Evolutionary conservation across 2,888 invertebrate species (phyloP).

Genomic region (Chaitophorus viminalis): DNA sequence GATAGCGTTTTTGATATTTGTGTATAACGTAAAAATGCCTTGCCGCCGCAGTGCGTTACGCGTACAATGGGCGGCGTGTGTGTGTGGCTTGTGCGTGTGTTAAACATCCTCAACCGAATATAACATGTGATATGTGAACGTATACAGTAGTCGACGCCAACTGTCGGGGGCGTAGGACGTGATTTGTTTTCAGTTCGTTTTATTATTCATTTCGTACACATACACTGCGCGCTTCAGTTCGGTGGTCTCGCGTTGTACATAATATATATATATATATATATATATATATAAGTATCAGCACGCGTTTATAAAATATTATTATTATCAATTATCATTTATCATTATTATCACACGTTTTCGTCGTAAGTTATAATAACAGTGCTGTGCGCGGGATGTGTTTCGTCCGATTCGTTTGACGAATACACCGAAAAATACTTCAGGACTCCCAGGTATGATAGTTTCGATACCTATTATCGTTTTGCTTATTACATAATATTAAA

Average conservation of each 20-base stretch:
- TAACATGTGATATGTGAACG: constrained; percentile 46
- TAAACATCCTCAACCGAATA: constrained; percentile 42
- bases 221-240: neutral
- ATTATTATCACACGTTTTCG: neutral
- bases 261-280: too few relatives aligned
- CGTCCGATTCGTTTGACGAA: neutral
- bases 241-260: neutral
- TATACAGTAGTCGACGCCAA: constrained; percentile 60
- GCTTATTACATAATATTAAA: neutral
- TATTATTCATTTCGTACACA: constrained; percentile 6
- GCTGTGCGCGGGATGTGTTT: neutral
- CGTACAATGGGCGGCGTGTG: constrained; percentile 53
- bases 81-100: constrained; percentile 41
- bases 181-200: constrained; percentile 52
- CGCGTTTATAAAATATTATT: neutral
- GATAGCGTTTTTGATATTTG: constrained; percentile 18
- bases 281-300: neutral
- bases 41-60: constrained; percentile 33
- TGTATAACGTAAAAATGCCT: neutral
- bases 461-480: neutral
- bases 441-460: neutral
- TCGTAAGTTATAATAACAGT: neutral
- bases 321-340: neutral
- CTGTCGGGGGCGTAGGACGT: constrained; percentile 60
- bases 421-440: neutral